A percentile compares a stretch with the other conserved stretches of the same genome.
phyloP scores from a whole-genome alignment of 2,113 vertebrate species.

The Oncorhynchus kisutch region DNA sequence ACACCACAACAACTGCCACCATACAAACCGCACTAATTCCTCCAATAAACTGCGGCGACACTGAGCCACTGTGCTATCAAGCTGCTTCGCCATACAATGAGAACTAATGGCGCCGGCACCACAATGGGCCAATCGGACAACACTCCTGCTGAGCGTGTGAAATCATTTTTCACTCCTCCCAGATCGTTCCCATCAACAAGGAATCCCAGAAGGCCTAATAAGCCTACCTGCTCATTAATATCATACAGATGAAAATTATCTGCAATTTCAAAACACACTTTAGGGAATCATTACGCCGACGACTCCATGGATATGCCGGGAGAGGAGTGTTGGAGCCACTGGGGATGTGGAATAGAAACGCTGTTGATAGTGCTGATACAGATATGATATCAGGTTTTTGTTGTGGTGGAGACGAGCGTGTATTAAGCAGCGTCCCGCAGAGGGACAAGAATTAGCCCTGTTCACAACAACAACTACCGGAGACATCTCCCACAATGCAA shows the following conservation, averaged over 20 bases:
- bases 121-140: conserved; percentile 87
- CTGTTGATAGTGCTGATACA: conserved; percentile 6
- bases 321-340: conserved; percentile 44
- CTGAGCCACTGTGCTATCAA: conserved; percentile 80
- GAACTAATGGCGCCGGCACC: conserved; percentile 83
- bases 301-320: conserved; percentile 80
- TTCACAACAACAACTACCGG: conserved; percentile 4
- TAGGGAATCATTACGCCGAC: conserved; percentile 83
- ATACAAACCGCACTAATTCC: conserved; percentile 91
- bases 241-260: conserved; percentile 87
- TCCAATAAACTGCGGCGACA: conserved; percentile 90
- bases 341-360: conserved; percentile 55
- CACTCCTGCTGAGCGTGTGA: conserved; percentile 96
- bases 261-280: conserved; percentile 92
- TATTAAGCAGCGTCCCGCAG: not conserved
- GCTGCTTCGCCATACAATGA: conserved; percentile 86
- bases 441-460: not conserved
- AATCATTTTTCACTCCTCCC: conserved; percentile 98
- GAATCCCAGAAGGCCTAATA: conserved; percentile 95
- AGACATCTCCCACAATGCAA: not conserved
- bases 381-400: not conserved
- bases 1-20: conserved; percentile 94
- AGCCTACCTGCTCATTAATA: conserved; percentile 91
- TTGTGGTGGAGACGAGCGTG: not conserved
- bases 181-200: conserved; percentile 96